A percentile compares a stretch with the other conserved stretches of the same genome.
Evolutionary conservation across 2,888 invertebrate genomes (phyloP).

Genomic region (Empis livida): DNA sequence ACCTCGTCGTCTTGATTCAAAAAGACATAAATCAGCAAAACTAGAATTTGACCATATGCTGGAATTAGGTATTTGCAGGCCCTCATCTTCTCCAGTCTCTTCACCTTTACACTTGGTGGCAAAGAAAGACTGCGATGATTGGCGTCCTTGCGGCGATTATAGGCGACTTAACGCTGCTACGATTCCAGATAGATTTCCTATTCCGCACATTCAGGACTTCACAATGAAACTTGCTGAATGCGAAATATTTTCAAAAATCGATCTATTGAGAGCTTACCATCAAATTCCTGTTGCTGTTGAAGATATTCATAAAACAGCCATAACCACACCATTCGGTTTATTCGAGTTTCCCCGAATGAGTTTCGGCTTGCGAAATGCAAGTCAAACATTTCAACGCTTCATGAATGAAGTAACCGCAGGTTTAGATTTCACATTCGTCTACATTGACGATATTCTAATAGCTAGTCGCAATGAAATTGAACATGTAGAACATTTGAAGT

Average conservation of each 20-base stretch:
- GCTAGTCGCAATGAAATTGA: conserved; percentile 13
- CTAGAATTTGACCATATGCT: conserved; percentile 4
- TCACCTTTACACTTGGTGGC: conserved; percentile 8
- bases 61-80: conserved; percentile 5
- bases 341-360: conserved; percentile 24
- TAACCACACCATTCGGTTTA: conserved; percentile 27
- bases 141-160: conserved; percentile 6
- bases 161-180: conserved; percentile 4
- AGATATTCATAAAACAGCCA: conserved; percentile 27
- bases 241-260: conserved; percentile 5
- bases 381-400: conserved; percentile 26
- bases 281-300: conserved; percentile 23
- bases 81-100: conserved; percentile 4
- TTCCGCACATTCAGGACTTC: conserved; percentile 5
- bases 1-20: conserved; percentile 10
- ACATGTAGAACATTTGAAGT: conserved; percentile 13
- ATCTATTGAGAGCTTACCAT: conserved; percentile 11
- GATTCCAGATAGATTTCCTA: conserved; percentile 3
- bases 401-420: conserved; percentile 19
- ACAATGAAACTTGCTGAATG: conserved; percentile 1
- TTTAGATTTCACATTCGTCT: conserved; percentile 18
- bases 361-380: conserved; percentile 22
- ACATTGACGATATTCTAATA: conserved; percentile 22
- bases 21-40: conserved; percentile 11
- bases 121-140: conserved; percentile 5